Evolutionary conservation across 2,888 invertebrate species (phyloP).

Genomic region (Ommatoiulus sabulosus): DNA sequence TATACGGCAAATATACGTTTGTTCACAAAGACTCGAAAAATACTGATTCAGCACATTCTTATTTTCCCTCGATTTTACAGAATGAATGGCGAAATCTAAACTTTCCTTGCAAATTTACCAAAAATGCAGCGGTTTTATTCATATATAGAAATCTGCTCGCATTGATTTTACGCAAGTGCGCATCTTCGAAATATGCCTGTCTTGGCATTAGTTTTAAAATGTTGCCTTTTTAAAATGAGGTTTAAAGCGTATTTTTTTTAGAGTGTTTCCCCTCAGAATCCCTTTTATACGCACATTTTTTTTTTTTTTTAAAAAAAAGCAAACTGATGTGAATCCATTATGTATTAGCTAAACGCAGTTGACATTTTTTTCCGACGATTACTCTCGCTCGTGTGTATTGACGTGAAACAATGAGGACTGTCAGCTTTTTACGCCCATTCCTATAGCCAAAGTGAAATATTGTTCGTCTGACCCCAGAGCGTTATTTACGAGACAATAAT

Average conservation of each 20-base stretch:
- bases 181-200: neutral
- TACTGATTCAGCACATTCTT: too few relatives aligned
- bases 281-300: neutral
- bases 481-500: conserved; percentile 43
- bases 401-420: conserved; percentile 39
- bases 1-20: too few relatives aligned
- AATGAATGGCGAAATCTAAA: too few relatives aligned
- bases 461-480: conserved; percentile 10
- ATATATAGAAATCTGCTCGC: too few relatives aligned
- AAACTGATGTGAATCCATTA: conserved; percentile 40
- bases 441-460: conserved; percentile 35
- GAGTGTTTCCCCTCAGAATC: neutral
- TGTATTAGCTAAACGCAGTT: conserved; percentile 43
- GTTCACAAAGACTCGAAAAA: too few relatives aligned
- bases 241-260: neutral
- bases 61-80: too few relatives aligned
- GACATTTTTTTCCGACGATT: conserved; percentile 32
- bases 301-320: neutral
- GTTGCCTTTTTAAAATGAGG: neutral
- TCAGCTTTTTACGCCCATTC: conserved; percentile 28
- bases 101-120: too few relatives aligned
- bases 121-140: too few relatives aligned
- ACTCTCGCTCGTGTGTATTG: conserved; percentile 43
- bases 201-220: neutral
- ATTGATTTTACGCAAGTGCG: too few relatives aligned